Evolutionary conservation across 2,797 vertebrate genomes (phyloP).

Genomic region (Enteromius treurensis): DNA sequence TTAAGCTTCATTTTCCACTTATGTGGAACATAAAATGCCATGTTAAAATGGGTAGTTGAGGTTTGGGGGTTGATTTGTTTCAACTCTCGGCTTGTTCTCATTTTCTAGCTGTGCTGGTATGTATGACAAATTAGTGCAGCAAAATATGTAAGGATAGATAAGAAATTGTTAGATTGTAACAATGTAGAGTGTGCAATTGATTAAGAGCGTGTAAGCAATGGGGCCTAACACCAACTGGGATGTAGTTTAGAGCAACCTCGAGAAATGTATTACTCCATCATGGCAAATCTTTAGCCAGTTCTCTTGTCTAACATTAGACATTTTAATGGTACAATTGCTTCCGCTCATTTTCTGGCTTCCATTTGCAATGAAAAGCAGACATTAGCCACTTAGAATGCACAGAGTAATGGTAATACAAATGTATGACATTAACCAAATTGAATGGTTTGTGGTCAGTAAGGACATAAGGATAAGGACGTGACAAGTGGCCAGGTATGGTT

Average conservation of each 20-base stretch:
- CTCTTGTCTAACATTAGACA: background rate
- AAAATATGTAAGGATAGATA: constrained; percentile 17
- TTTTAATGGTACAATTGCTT: constrained; percentile 6
- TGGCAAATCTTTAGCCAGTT: constrained; percentile 1
- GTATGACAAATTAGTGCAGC: constrained; percentile 2
- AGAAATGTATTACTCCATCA: background rate
- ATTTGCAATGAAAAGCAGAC: background rate
- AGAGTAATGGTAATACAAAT: background rate
- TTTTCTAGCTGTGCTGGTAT: constrained; percentile 10
- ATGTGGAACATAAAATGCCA: background rate
- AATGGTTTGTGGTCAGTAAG: background rate
- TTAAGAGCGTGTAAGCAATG: background rate
- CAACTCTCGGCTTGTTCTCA: constrained; percentile 2
- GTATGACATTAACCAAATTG: background rate
- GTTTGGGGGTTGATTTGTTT: constrained; percentile 21
- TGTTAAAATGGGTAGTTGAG: background rate
- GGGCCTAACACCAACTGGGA: background rate
- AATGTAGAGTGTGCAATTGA: background rate
- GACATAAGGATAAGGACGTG: too few species aligned
- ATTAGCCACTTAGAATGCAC: background rate
- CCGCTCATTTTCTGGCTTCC: background rate
- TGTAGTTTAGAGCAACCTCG: constrained; percentile 10
- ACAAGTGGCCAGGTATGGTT: too few species aligned
- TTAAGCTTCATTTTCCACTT: background rate
- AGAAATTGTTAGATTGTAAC: background rate